Conservation (phyloP, 2,888 invertebrate species). For the Cryptophagus acutangulus region DNA sequence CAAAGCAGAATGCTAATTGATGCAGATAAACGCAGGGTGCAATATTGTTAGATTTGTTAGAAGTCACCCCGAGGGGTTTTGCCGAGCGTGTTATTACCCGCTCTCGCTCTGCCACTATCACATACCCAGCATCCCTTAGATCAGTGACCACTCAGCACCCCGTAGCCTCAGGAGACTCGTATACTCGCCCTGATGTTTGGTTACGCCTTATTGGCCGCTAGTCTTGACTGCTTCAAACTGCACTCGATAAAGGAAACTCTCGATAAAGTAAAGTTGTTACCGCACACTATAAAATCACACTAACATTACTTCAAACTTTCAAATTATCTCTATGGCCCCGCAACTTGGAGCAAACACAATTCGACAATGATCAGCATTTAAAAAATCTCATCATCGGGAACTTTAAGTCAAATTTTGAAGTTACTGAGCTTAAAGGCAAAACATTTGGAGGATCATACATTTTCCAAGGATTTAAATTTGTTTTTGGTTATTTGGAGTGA, state of each 20-base stretch:
- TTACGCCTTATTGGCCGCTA: slow-evolving; percentile 46
- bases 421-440: too few species aligned
- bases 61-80: slow-evolving; percentile 29
- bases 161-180: slow-evolving; percentile 42
- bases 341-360: too few species aligned
- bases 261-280: slow-evolving; percentile 15
- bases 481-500: too few species aligned
- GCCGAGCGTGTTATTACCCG: slow-evolving; percentile 25
- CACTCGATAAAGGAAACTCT: slow-evolving; percentile 23
- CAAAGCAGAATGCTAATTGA: slow-evolving; percentile 18
- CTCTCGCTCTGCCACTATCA: slow-evolving; percentile 25
- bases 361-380: too few species aligned
- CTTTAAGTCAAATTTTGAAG: too few species aligned
- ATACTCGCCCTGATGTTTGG: slow-evolving; percentile 44
- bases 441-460: too few species aligned
- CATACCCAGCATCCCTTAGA: slow-evolving; percentile 30
- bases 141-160: slow-evolving; percentile 46
- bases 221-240: slow-evolving; percentile 28
- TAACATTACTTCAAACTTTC: slow-evolving; percentile 15
- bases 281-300: slow-evolving; percentile 10
- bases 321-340: slow-evolving; percentile 16
- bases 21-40: slow-evolving; percentile 22
- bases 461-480: too few species aligned
- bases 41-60: slow-evolving; percentile 26
- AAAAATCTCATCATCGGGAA: too few species aligned